These are phyloP conservation scores for Willowsia nigromaculata DNA, from an alignment of 2,888 invertebrate genomes.

Conservation along the genomic window DNA sequence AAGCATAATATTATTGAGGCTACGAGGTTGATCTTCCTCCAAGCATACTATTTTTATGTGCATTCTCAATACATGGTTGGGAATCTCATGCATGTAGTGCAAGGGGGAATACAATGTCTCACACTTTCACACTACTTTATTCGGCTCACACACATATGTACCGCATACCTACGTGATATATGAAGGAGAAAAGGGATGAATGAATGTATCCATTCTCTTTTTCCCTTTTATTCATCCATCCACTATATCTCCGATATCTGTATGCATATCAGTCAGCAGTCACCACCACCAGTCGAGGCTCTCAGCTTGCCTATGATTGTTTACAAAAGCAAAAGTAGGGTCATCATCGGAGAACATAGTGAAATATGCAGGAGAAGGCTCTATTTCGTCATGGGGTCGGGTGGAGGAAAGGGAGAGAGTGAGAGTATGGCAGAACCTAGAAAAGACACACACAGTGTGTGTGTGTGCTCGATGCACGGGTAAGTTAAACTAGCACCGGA, in stretches of 20 bases:
- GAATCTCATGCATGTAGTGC: not conserved
- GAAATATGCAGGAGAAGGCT: slow-evolving; percentile 33
- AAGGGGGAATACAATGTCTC: not conserved
- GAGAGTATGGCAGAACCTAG: not conserved
- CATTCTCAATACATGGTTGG: not conserved
- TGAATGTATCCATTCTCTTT: slow-evolving; percentile 13
- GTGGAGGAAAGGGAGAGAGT: slow-evolving; percentile 48
- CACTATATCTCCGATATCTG: not conserved
- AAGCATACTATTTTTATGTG: not conserved
- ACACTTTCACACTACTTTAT: no score
- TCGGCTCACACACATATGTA: no score
- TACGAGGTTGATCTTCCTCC: slow-evolving; percentile 26
- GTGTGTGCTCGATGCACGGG: slow-evolving; percentile 48
- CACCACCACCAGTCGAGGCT: not conserved
- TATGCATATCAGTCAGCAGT: not conserved
- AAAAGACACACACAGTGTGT: no score
- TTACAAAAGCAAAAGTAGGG: slow-evolving; percentile 19
- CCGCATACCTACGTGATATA: not conserved
- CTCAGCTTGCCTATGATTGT: not conserved
- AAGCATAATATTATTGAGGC: slow-evolving; percentile 31
- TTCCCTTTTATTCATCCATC: not conserved
- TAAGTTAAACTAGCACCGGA: slow-evolving; percentile 55
- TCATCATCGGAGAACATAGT: not conserved
- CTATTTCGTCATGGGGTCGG: slow-evolving; percentile 63
- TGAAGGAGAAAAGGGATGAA: slow-evolving; percentile 15